A percentile compares a stretch with the other conserved stretches of the same genome.
Evolutionary conservation across 2,888 invertebrate species (phyloP).

Genomic region (Liposcelis brunnea): DNA sequence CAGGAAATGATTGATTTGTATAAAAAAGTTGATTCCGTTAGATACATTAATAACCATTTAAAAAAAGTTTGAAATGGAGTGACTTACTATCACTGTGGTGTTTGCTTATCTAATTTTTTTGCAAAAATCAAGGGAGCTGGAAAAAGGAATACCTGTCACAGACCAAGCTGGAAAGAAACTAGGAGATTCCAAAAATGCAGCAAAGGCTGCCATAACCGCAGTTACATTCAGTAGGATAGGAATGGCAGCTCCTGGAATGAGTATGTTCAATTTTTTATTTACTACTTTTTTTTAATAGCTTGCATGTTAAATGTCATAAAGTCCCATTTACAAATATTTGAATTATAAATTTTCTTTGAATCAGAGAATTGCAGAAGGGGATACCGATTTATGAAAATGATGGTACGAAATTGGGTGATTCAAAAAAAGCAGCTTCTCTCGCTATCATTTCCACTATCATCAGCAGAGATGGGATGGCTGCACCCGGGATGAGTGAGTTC

Average conservation of each 20-base stretch:
- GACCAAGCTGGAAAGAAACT: slow-evolving; percentile 56
- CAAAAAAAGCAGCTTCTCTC: slow-evolving; percentile 47
- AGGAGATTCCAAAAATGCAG: slow-evolving; percentile 46
- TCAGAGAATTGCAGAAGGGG: slow-evolving; percentile 60
- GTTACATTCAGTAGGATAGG: slow-evolving; percentile 75
- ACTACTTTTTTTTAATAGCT: too few species aligned
- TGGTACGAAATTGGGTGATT: slow-evolving; percentile 48
- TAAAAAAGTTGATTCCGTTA: too few species aligned
- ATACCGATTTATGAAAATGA: slow-evolving; percentile 65
- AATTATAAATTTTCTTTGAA: slow-evolving; percentile 13
- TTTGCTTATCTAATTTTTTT: too few species aligned
- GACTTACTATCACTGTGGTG: too few species aligned
- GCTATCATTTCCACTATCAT: slow-evolving; percentile 80
- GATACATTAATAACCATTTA: too few species aligned
- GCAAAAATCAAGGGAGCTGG: slow-evolving; percentile 52
- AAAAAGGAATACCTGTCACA: slow-evolving; percentile 65
- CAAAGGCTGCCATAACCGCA: slow-evolving; percentile 65
- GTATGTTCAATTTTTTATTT: slow-evolving; percentile 34
- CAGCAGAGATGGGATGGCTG: slow-evolving; percentile 81
- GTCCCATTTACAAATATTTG: not conserved
- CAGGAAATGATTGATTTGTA: too few species aligned
- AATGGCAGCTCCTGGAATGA: slow-evolving; percentile 94
- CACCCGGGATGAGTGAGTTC: slow-evolving; percentile 85
- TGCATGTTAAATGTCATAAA: too few species aligned
- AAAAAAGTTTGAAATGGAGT: too few species aligned